These are phyloP conservation scores for Chrysemys picta DNA, from an alignment of 2,113 vertebrate species.

Conservation along the genomic window DNA sequence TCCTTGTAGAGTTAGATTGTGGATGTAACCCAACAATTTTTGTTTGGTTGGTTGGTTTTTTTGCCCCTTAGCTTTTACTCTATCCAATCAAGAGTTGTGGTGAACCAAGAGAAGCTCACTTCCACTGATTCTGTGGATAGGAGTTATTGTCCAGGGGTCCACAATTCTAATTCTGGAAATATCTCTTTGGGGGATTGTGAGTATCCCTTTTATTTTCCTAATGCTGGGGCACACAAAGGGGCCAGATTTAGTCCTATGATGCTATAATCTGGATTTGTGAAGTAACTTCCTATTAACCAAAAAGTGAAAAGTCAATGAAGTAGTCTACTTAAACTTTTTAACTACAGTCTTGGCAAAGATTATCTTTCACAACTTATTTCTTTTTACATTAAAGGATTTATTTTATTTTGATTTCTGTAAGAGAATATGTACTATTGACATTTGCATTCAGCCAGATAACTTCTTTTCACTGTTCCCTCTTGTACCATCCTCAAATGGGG, in stretches of 20 bases:
- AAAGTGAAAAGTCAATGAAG: not conserved
- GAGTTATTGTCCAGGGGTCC: not conserved
- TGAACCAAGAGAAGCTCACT: not conserved
- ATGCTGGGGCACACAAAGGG: not conserved
- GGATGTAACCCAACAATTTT: not conserved
- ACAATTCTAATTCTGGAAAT: no score
- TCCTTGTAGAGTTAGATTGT: not conserved
- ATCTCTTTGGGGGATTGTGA: no score
- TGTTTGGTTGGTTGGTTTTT: not conserved
- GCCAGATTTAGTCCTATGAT: not conserved
- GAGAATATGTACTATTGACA: not conserved
- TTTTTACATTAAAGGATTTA: not conserved
- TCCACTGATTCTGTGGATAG: fast-evolving
- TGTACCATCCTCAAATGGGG: not conserved
- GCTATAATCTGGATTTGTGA: not conserved
- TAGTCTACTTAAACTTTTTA: not conserved
- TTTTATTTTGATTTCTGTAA: not conserved
- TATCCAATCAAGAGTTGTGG: not conserved
- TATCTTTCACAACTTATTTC: not conserved
- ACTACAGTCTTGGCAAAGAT: not conserved
- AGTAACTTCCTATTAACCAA: not conserved
- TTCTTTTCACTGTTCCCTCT: not conserved
- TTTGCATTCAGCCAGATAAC: not conserved
- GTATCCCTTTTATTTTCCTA: no score
- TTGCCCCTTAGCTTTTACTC: not conserved